A percentile compares a stretch with the other conserved stretches of the same genome.
These are phyloP conservation scores for Clarias gariepinus DNA, from an alignment of 2,113 vertebrate species.

Conservation along the genomic window DNA sequence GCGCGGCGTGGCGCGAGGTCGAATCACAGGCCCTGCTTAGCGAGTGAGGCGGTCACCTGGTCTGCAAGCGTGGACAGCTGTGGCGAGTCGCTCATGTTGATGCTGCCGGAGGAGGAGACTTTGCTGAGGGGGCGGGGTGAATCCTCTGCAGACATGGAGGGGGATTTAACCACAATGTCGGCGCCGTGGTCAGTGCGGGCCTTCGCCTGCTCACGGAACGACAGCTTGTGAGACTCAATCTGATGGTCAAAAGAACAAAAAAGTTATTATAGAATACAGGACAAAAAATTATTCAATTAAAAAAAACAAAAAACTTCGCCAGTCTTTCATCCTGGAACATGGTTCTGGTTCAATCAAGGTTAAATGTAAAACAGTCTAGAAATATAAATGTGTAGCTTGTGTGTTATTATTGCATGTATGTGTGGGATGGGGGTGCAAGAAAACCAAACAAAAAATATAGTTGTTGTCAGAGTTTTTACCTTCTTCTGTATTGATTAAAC, in stretches of 20 bases:
- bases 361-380: not conserved
- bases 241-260: slow-evolving; percentile 31
- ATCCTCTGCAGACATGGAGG: slow-evolving; percentile 72
- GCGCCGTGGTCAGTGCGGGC: slow-evolving; percentile 93
- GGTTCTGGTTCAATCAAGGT: not conserved
- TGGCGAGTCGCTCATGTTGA: slow-evolving; percentile 85
- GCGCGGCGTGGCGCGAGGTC: not conserved
- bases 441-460: not conserved
- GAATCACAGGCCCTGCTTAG: slow-evolving; percentile 94
- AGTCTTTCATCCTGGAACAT: not conserved
- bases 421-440: not conserved
- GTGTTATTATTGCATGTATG: not conserved
- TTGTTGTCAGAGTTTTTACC: not conserved
- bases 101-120: slow-evolving; percentile 89
- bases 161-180: slow-evolving; percentile 75
- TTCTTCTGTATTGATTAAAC: not conserved
- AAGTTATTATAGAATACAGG: not conserved
- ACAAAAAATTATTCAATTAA: not conserved
- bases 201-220: slow-evolving; percentile 87
- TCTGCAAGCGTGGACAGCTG: slow-evolving; percentile 87
- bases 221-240: slow-evolving; percentile 91
- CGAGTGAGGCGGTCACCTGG: slow-evolving; percentile 88
- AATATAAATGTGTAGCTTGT: not conserved
- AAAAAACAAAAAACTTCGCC: no score
- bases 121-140: slow-evolving; percentile 87